Base-by-base conservation (phyloP, 2,797 vertebrate genomes). In the Chelonia mydas region DNA sequence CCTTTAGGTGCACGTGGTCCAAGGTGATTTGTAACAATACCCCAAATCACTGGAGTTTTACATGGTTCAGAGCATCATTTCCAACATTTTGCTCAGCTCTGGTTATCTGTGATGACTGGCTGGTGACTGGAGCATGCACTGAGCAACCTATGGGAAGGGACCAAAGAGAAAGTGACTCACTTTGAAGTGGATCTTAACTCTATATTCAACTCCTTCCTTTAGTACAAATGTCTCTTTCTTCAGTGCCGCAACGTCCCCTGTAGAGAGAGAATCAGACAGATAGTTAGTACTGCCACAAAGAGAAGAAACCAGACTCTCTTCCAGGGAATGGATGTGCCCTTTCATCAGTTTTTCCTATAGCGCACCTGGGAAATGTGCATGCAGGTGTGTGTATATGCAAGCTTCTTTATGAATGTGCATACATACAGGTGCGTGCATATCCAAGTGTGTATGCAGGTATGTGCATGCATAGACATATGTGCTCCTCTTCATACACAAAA, bases 161-260 rank as follows among this genome's bases (percentile, higher is more conserved):
- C 5, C 23, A 27, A 37, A 51, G 88, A 61, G 88, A 96, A 96
- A 95, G 80, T 37, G 88, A 98, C 98, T 98, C 94, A 98, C 98
- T 97, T 97, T 98, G 97, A 99, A 99, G 90, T 98, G 92, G 94
- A 99, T 98, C 97, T 98, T 99, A 88, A 98, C 98, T 96, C 92
- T 97, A 82, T 98, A 99, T 97, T 98, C 98, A 86, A 97, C 96
- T 27, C 98, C 98, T 97, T 99, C 98, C 88, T 98, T 99, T 89
- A 99, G 90, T 50, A 98, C 95, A 0, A 98, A 98, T 8, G 19
- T 97, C 93, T 98, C 94, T 94, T 98, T 98, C 97, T 98, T 98
- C 84, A 99, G 98, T 10, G 97, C 97, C 95, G 97, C 95, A 6
- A 99, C 93, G 54, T 99, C 98, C 79, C 98, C 98, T 99, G 93